phyloP scores from a whole-genome alignment of 92 coral and sea anemone species.

The Pocillopora grandis region DNA sequence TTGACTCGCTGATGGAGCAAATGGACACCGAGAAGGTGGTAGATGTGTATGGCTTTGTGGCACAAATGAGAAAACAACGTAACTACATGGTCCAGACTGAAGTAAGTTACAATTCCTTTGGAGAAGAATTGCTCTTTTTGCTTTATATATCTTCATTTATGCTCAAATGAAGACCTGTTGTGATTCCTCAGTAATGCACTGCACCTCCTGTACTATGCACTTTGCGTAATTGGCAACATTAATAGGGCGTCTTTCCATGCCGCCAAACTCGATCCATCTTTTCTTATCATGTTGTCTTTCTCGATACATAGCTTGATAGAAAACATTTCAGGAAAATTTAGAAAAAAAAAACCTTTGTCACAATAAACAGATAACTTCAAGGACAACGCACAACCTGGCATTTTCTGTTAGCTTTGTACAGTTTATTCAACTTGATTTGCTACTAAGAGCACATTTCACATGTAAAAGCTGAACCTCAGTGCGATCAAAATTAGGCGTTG shows the following conservation, averaged over 20 bases:
- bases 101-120: constrained; percentile 39
- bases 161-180: background rate
- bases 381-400: too few relatives aligned
- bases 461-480: background rate
- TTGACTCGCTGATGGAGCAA: constrained; percentile 91
- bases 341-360: too few relatives aligned
- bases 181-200: background rate
- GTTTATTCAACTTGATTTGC: too few relatives aligned
- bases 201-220: background rate
- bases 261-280: too few relatives aligned
- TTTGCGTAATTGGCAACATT: background rate
- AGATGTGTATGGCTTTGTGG: constrained; percentile 88
- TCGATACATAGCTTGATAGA: too few relatives aligned
- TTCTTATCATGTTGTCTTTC: too few relatives aligned
- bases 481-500: background rate
- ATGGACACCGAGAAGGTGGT: constrained; percentile 88
- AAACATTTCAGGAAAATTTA: too few relatives aligned
- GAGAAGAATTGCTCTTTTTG: background rate
- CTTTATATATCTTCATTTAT: too few relatives aligned
- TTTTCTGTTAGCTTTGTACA: too few relatives aligned
- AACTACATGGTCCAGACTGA: constrained; percentile 91
- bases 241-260: too few relatives aligned
- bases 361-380: too few relatives aligned
- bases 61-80: constrained; percentile 89
- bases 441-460: too few relatives aligned